phyloP scores from a whole-genome alignment of 2,113 vertebrate genomes.

The Colius striatus region DNA sequence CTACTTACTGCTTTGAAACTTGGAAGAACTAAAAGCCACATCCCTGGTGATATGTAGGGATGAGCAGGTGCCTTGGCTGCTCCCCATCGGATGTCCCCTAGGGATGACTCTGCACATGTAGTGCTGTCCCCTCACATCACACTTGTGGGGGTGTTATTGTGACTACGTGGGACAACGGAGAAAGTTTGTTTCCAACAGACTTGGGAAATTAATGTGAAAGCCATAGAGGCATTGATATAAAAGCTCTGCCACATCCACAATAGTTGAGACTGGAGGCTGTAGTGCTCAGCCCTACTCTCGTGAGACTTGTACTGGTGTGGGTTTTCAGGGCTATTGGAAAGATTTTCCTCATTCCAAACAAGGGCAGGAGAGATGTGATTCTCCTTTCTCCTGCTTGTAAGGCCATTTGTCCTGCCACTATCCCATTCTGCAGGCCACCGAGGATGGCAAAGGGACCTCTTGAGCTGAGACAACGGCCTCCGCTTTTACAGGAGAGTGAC shows the following conservation, averaged over 20 bases:
- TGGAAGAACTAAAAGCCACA: not conserved
- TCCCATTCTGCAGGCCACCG: not conserved
- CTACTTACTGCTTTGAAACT: not conserved
- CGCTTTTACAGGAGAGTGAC: not conserved
- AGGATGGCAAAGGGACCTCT: not conserved
- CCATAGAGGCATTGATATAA: rapidly evolving
- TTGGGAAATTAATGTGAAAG: not conserved
- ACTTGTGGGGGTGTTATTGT: not conserved
- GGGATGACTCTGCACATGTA: rapidly evolving
- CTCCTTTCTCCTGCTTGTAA: not conserved
- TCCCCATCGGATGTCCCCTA: rapidly evolving
- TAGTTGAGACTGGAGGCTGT: not conserved
- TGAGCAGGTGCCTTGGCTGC: rapidly evolving
- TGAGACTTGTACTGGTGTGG: rapidly evolving
- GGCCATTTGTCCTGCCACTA: not conserved
- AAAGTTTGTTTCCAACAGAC: not conserved
- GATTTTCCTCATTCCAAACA: not conserved
- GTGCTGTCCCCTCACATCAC: rapidly evolving
- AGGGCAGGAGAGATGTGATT: not conserved
- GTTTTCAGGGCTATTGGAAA: not conserved
- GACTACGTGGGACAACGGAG: rapidly evolving
- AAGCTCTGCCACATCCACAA: not conserved
- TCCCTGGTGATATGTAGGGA: rapidly evolving
- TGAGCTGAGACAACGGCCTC: not conserved
- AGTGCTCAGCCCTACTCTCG: not conserved